Evolutionary conservation across 2,888 invertebrate genomes (phyloP).

Genomic region (Thymelicus lineola): DNA sequence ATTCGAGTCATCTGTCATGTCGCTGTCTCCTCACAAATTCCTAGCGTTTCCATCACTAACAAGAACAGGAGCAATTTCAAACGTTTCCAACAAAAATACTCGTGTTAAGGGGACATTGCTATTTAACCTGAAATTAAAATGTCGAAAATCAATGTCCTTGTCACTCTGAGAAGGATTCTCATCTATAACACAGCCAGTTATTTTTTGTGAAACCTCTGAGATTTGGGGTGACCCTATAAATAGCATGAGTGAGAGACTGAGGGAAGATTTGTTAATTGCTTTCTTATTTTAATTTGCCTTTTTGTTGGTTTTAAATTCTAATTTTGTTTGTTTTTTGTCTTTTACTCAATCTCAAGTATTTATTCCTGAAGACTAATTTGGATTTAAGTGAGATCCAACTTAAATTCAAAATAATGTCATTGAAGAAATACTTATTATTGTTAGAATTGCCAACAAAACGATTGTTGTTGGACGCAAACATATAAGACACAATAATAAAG

Average conservation of each 20-base stretch:
- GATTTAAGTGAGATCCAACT: too few relatives aligned
- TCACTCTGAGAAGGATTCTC: conserved; percentile 59
- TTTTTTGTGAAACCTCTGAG: conserved; percentile 35
- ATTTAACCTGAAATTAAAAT: conserved; percentile 83
- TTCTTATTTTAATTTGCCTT: conserved; percentile 44
- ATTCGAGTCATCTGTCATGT: conserved; percentile 41
- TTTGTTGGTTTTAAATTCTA: not conserved
- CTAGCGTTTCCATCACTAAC: conserved; percentile 43
- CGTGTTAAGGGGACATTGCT: conserved; percentile 56
- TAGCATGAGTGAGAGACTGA: conserved; percentile 44
- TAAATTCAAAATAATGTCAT: too few relatives aligned
- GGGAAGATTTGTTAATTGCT: conserved; percentile 47
- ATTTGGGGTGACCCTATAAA: conserved; percentile 45
- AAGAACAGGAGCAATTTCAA: conserved; percentile 45
- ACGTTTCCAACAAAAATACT: conserved; percentile 66
- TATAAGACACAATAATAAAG: not conserved
- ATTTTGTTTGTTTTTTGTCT: too few relatives aligned
- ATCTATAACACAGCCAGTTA: conserved; percentile 63
- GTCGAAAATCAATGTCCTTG: conserved; percentile 77
- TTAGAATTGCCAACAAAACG: too few relatives aligned
- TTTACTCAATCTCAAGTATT: too few relatives aligned
- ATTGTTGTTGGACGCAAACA: too few relatives aligned
- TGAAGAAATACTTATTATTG: too few relatives aligned
- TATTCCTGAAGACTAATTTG: too few relatives aligned
- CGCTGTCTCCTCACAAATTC: conserved; percentile 46